Conservation (phyloP, 2,113 vertebrate genomes). For the Tangachromis dhanisi region DNA sequence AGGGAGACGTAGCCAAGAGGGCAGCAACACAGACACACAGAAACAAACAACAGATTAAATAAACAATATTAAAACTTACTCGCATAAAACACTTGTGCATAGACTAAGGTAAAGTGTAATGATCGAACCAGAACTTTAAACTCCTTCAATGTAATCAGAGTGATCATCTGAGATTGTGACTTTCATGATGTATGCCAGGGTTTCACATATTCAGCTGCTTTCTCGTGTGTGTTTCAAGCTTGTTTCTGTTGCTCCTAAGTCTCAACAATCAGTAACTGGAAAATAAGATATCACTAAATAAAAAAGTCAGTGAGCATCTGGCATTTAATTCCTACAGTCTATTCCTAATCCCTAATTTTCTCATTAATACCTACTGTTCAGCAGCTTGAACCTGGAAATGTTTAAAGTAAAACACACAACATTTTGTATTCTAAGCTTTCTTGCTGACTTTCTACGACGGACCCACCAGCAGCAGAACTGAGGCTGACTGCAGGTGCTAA, state of each 20-base stretch:
- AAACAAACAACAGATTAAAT: background rate
- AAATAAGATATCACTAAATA: background rate
- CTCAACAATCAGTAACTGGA: background rate
- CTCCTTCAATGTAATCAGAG: background rate
- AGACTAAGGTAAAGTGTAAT: background rate
- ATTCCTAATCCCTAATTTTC: slow-evolving; percentile 20
- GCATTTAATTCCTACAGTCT: slow-evolving; percentile 2
- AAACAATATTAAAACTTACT: background rate
- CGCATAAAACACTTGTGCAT: background rate
- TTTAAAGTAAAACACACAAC: slow-evolving; percentile 12
- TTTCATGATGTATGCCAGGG: background rate
- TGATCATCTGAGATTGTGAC: background rate
- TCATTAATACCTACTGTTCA: background rate
- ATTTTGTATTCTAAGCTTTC: background rate
- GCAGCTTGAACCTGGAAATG: background rate
- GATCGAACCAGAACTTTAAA: background rate
- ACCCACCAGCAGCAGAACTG: background rate
- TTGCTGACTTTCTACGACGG: background rate
- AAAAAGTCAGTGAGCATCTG: slow-evolving; percentile 13
- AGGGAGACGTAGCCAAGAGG: background rate
- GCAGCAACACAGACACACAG: background rate
- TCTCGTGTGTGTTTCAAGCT: background rate
- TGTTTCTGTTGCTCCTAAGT: background rate
- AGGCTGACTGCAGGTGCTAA: slow-evolving; percentile 30
- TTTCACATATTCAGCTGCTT: background rate